Conservation (phyloP, 2,113 vertebrate species). For the Panthera leo region DNA sequence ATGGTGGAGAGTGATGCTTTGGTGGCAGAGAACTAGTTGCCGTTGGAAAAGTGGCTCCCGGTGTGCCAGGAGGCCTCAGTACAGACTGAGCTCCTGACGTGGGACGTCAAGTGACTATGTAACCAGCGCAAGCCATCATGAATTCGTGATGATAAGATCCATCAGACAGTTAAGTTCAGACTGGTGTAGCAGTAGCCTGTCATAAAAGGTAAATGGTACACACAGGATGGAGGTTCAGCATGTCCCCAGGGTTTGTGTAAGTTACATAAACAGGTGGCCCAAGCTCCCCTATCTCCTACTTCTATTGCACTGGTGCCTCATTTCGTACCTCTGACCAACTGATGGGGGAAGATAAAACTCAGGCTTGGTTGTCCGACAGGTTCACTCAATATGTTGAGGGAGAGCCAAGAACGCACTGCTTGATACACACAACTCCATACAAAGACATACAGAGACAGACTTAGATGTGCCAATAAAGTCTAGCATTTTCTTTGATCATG, state of each 20-base stretch:
- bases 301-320: not conserved
- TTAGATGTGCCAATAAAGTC: not conserved
- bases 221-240: not conserved
- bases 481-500: not conserved
- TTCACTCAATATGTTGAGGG: not conserved
- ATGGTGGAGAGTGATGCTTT: not conserved
- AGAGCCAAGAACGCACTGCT: not conserved
- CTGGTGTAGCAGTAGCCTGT: not conserved
- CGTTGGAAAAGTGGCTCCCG: not conserved
- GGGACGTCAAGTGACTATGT: not conserved
- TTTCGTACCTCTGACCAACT: not conserved
- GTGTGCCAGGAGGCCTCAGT: not conserved
- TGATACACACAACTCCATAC: not conserved
- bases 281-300: not conserved
- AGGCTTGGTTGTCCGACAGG: not conserved
- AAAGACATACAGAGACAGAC: not conserved
- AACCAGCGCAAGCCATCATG: not conserved
- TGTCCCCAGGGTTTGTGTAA: not conserved
- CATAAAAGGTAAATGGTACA: not conserved
- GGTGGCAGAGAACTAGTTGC: not conserved
- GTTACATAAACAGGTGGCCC: not conserved
- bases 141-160: not conserved
- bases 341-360: not conserved
- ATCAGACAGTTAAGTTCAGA: not conserved
- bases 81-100: not conserved